Base-by-base conservation (phyloP, 1,140 invertebrate species). In the Zaprionus africanus region DNA sequence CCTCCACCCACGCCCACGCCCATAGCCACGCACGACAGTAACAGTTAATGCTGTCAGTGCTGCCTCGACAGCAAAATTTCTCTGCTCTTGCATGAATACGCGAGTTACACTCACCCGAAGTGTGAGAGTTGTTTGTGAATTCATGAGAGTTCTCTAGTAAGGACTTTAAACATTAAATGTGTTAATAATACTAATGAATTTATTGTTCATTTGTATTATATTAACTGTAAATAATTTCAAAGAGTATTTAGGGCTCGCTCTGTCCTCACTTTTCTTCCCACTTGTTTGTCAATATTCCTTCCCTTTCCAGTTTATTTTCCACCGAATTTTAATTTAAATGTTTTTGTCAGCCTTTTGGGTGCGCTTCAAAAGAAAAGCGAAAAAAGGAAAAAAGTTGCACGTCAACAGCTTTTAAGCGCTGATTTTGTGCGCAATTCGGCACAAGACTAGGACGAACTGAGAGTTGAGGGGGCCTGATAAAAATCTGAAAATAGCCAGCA, bases 311-410 rank as follows among this genome's bases (percentile, higher is more conserved):
- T 75, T 75, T 63, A 69, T 69, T 63, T 75, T 70, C 22, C 59
- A 51, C 72, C 69, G 66, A 63, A 90, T 90, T 90, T 90, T 90
- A 90, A 90, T 90, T 90, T 90, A 85, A 90, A 90, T 90, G 85
- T 90, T 90, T 85, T 85, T 85, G 85, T 85, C 85, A 90, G 85
- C 76, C 68, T 77, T 86, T 79, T 70, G 62, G 28, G 54, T 31
- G 78, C 22, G 22, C 78, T 58, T 66, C 67, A 72, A 75, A 65
- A 60, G 59, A 58, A 57, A 49, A 69, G 36, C 24, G 38, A 22
- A 66, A 43, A 66, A 43, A 19, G 13, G 28, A 22, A 22, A 65
- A 74, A 78, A 64, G 64, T 68, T 64, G 65, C 64, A 76, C 53
- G 74, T 72, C 58, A 77, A 76, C 80, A 73, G 80, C 81, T 87